Conservation (phyloP, 2,797 vertebrate genomes). For the Pteropus rufus region DNA sequence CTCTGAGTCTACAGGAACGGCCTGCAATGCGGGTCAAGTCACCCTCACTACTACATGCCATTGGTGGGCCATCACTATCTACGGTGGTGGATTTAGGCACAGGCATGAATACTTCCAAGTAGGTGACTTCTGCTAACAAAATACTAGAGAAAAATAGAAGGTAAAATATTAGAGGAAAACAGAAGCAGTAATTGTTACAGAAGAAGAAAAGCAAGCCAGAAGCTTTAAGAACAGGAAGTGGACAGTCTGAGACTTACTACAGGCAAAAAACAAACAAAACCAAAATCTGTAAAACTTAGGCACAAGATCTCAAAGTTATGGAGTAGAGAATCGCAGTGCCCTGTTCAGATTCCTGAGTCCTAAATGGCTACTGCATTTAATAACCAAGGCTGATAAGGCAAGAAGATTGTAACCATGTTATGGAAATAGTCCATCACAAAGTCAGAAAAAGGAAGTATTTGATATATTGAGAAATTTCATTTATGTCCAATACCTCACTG, state of each 20-base stretch:
- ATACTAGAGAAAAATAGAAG: not conserved
- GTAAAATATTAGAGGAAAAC: not conserved
- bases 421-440: not conserved
- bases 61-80: not conserved
- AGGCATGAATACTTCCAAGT: not conserved
- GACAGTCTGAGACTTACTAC: not conserved
- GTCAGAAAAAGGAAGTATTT: not conserved
- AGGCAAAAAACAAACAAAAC: not conserved
- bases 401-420: not conserved
- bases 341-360: not conserved
- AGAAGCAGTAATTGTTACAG: not conserved
- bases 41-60: too few relatives aligned
- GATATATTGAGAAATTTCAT: slow-evolving; percentile 5
- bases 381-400: not conserved
- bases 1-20: not conserved
- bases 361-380: not conserved
- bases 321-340: not conserved
- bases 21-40: not conserved
- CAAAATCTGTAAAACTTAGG: not conserved
- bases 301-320: not conserved
- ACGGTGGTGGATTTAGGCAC: not conserved
- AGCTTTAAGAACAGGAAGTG: not conserved
- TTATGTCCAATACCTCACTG: not conserved
- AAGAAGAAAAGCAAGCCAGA: not conserved
- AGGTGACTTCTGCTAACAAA: not conserved